A percentile compares a stretch with the other conserved stretches of the same genome.
These are phyloP conservation scores for Callyntrura sp. DNA, from an alignment of 2,888 invertebrate genomes.

Conservation along the genomic window DNA sequence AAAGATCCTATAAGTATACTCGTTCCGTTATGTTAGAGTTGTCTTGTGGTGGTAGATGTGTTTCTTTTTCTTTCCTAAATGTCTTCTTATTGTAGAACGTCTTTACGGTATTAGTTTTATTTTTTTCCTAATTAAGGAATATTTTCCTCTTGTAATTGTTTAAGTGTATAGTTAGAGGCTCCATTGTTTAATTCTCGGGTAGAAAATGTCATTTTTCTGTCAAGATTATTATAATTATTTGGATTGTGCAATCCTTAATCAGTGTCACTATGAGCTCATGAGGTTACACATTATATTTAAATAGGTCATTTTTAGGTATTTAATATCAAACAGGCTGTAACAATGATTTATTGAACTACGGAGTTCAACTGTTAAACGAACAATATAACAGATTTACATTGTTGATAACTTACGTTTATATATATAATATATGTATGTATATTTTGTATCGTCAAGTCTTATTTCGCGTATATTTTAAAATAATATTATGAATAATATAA, in stretches of 20 bases:
- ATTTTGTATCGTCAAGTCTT: constrained; percentile 41
- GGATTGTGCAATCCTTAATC: constrained; percentile 48
- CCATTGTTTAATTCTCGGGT: constrained; percentile 66
- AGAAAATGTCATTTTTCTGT: constrained; percentile 76
- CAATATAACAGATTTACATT: neutral
- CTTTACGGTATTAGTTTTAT: constrained; percentile 37
- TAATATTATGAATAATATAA: neutral
- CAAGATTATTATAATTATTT: constrained; percentile 51
- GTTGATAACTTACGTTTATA: neutral
- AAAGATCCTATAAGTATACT: constrained; percentile 40
- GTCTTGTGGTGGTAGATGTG: constrained; percentile 16
- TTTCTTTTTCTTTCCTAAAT: neutral
- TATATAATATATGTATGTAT: neutral
- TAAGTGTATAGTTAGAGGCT: constrained; percentile 57
- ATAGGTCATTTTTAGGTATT: constrained; percentile 45
- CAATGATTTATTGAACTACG: constrained; percentile 14
- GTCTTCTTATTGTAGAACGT: constrained; percentile 52
- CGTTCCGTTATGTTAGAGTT: neutral
- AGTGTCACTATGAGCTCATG: constrained; percentile 75
- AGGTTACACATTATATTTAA: constrained; percentile 69
- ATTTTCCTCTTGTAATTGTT: constrained; percentile 35
- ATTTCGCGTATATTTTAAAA: neutral
- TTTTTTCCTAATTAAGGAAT: constrained; percentile 22
- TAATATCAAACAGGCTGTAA: constrained; percentile 24
- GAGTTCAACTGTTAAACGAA: constrained; percentile 16